Base-by-base conservation (phyloP, 1,140 invertebrate genomes). In the Bombus vancouverensis region DNA sequence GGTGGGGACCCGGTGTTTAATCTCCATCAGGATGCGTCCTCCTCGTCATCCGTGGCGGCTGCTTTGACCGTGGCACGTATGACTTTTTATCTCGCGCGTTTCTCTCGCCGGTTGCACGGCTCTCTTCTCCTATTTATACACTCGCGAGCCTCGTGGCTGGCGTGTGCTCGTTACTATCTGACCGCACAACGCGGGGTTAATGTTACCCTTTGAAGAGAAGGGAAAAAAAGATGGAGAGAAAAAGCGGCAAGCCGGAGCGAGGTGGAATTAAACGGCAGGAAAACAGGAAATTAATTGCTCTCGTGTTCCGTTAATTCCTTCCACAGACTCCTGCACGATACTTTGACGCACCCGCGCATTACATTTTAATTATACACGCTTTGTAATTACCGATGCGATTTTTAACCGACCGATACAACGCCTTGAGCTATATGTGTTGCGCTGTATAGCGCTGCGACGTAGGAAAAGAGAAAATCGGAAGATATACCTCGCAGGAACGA, bases 91-190 rank as follows among this genome's bases (percentile, higher is more conserved):
- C 87, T 89, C 79, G 18, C 47, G 5, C 47, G 18, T 22, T 53
- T 53, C 47, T 53, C 47, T 22, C 18, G 47, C 47, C 47, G 47
- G 47, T 28, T 68, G n/a, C 77, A 74, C 66, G 59, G n/a, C 47
- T 62, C 59, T 72, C 39, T 66, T 34, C 73, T 59, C 62, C 77
- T 89, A 89, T 89, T 88, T 89, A 89, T 89, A 88, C n/a, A 62
- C 77, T 15, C 53, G 39, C 15, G 34, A n/a, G 62, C 25, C 68
- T 70, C 59, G 37, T 62, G 75, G 57, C 37, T 62, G 75, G 57
- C 53, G 42, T n/a, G 76, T n/a, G 78, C 62, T 82, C 74, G 44
- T 86, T 82, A 79, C 53, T 86, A 77, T 85, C 77, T 81, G 68
- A 47, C 68, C 82, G 68, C 57, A 72, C 68, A 65, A 39, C 47